Evolutionary conservation across 1,140 invertebrate species (phyloP).

Genomic region (Ephestia elutella): DNA sequence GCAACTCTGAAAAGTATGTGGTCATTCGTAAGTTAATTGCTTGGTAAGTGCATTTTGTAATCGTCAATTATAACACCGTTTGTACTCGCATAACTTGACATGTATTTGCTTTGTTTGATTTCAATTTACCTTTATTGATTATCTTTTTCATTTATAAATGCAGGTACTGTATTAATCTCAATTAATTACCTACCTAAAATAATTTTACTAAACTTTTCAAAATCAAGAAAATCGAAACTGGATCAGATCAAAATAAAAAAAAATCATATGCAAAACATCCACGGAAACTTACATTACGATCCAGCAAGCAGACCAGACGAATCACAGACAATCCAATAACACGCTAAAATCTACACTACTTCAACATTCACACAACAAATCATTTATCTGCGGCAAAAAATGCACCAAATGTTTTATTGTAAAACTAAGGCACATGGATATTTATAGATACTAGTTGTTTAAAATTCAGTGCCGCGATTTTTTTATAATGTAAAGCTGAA

Average conservation of each 20-base stretch:
- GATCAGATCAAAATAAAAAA: not conserved
- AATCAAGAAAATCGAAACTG: not conserved
- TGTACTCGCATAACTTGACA: not conserved
- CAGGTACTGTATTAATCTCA: not conserved
- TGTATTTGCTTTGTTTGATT: not conserved
- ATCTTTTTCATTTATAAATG: not conserved
- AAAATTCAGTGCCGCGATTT: slow-evolving; percentile 16
- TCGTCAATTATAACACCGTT: not conserved
- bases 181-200: not conserved
- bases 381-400: not conserved
- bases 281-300: slow-evolving; percentile 28
- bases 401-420: not conserved
- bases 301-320: slow-evolving; percentile 20
- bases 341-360: slow-evolving; percentile 24
- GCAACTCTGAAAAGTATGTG: not conserved
- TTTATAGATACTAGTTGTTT: slow-evolving; percentile 3
- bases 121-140: not conserved
- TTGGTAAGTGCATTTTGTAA: not conserved
- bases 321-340: slow-evolving; percentile 33
- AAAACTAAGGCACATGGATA: slow-evolving; percentile 19
- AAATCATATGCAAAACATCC: not conserved
- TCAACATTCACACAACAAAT: slow-evolving; percentile 29
- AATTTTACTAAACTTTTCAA: not conserved
- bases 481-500: slow-evolving; percentile 15
- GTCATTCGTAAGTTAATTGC: not conserved